Conservation (phyloP, 2,113 vertebrate species). For the Albula goreensis region DNA sequence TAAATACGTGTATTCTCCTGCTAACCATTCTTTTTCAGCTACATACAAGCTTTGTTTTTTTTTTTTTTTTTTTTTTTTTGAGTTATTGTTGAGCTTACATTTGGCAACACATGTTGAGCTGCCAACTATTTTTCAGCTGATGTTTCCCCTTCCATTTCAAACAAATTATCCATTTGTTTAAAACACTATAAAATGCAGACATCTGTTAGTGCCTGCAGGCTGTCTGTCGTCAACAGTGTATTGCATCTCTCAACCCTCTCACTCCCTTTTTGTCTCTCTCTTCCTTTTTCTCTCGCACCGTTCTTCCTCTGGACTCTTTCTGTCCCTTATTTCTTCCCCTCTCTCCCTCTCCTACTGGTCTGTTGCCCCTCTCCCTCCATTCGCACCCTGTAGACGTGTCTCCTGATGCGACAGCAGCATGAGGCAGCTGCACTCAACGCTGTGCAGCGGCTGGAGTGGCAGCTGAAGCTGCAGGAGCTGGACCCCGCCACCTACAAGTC, state of each 20-base stretch:
- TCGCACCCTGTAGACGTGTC: slow-evolving; percentile 80
- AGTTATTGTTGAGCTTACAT: too few species aligned
- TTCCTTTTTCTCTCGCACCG: background rate
- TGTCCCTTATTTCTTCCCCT: background rate
- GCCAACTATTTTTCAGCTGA: too few species aligned
- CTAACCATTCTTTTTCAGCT: too few species aligned
- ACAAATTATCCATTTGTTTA: background rate
- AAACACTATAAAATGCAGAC: background rate
- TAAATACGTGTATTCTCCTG: too few species aligned
- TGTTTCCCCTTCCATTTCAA: too few species aligned
- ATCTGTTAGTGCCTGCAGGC: background rate
- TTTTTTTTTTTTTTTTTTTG: too few species aligned
- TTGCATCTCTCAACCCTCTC: background rate
- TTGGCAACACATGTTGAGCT: too few species aligned
- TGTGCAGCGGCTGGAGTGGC: slow-evolving; percentile 96
- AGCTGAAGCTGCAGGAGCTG: slow-evolving; percentile 96
- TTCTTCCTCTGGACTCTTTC: background rate
- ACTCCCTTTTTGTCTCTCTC: background rate
- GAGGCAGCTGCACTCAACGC: slow-evolving; percentile 97
- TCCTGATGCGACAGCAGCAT: slow-evolving; percentile 98
- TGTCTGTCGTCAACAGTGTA: background rate
- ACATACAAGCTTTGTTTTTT: too few species aligned
- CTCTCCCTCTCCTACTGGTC: background rate
- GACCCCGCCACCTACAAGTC: slow-evolving; percentile 96
- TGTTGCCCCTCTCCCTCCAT: background rate